Base-by-base conservation (phyloP, 2,797 vertebrate species). In the Epinephelus awoara region DNA sequence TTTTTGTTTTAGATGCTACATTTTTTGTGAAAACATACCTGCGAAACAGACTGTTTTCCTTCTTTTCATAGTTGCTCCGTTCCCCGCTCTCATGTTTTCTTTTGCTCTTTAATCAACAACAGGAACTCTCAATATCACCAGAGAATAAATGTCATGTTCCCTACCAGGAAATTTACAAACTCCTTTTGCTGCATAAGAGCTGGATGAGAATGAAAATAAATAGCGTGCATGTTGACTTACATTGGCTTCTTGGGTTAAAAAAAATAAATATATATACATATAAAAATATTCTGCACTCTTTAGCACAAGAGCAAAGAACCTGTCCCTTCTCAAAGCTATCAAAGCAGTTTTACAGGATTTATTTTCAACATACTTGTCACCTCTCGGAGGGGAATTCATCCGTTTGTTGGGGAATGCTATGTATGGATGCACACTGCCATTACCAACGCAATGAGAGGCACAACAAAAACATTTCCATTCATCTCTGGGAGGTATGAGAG, bases 131-230 rank as follows among this genome's bases (percentile, higher is more conserved):
- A 71, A 75, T 79, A 86, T 80, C 73, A 50, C 78, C 59, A 54
- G 82, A 79, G 85, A 86, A 84, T 86, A 88, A 69, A 86, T 83
- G 80, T 82, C 84, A 86, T 70, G 61, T 86, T 81, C 38, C 44
- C 55, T 54, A 62, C 73, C 3, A 25, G 17, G 19, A 86, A 67
- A 84, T 51, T 68, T 56, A 73, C n/a, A 82, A 73, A 69, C 65
- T 40, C 7, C 38, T 79, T 85, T 58, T 9, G 61, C 40, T 61
- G 54, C 72, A 71, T 52, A 67, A 66, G 23, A 72, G 69, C 18
- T 21, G 46, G 38, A 56, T 71, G 44, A 21, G 15, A 72, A 68
- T 40, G 21, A 15, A 44, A 84, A 69, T 62, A 78, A 64, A 82
- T 44, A 72, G 25, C n/a, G 2, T 21, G 25, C 25, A 76, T 63